These are phyloP conservation scores for Drosophila erecta DNA, from an alignment of 1,140 invertebrate species.

Conservation along the genomic window DNA sequence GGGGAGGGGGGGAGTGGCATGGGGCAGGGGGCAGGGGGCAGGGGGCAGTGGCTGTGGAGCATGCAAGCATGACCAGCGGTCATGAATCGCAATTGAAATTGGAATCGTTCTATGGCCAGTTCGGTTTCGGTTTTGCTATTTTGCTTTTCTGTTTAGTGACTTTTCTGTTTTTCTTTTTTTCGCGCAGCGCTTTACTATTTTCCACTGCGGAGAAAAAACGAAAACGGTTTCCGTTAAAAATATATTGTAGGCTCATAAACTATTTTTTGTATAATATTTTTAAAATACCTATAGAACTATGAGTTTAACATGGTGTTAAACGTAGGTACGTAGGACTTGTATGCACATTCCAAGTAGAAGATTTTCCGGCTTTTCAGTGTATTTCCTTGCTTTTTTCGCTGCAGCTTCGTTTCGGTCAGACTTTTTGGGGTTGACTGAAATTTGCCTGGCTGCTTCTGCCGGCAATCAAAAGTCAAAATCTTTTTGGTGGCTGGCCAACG, in stretches of 20 bases:
- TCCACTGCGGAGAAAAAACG: neutral
- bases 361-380: neutral
- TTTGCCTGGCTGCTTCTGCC: constrained; percentile 53
- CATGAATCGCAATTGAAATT: constrained; percentile 61
- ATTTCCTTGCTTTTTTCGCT: constrained; percentile 2
- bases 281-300: too few species aligned
- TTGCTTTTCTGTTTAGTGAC: constrained; percentile 6
- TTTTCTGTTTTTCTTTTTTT: neutral
- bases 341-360: too few species aligned
- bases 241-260: neutral
- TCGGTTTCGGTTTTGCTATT: constrained; percentile 36
- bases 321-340: too few species aligned
- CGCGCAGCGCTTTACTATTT: constrained; percentile 8
- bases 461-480: constrained; percentile 81
- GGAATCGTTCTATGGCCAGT: constrained; percentile 62
- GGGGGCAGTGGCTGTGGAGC: constrained; percentile 33
- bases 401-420: constrained; percentile 47
- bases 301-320: too few species aligned
- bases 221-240: neutral
- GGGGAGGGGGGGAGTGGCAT: neutral
- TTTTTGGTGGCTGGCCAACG: constrained; percentile 58
- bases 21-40: neutral
- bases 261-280: too few species aligned
- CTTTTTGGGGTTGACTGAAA: constrained; percentile 56
- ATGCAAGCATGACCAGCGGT: constrained; percentile 58